Conservation (phyloP, 2,888 invertebrate species). For the Mythimna vitellina region DNA sequence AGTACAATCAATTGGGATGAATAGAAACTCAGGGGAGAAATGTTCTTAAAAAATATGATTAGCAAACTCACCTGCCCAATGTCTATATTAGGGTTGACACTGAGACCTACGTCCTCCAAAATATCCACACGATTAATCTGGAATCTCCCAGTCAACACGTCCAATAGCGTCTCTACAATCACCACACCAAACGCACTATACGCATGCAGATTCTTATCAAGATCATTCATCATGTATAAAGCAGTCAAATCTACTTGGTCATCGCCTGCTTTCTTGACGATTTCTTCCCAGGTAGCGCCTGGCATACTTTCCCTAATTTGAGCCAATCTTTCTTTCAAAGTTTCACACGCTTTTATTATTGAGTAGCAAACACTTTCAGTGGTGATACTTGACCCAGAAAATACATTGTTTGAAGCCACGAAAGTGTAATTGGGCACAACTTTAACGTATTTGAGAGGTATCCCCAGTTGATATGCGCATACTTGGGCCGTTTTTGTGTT, state of each 20-base stretch:
- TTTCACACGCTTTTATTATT: constrained; percentile 91
- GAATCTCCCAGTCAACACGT: constrained; percentile 93
- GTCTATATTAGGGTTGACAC: constrained; percentile 92
- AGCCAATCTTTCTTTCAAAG: constrained; percentile 89
- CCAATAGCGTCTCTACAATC: constrained; percentile 92
- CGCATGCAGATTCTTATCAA: constrained; percentile 83
- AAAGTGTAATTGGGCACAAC: constrained; percentile 91
- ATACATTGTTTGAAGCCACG: constrained; percentile 90
- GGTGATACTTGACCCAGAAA: constrained; percentile 92
- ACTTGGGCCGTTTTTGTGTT: constrained; percentile 95
- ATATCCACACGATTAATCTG: constrained; percentile 91
- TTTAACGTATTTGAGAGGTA: constrained; percentile 91
- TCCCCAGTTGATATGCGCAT: constrained; percentile 93
- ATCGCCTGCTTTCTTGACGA: constrained; percentile 89
- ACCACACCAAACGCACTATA: constrained; percentile 91
- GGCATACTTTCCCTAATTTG: constrained; percentile 86
- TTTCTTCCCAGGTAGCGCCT: constrained; percentile 89
- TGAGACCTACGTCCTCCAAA: constrained; percentile 92
- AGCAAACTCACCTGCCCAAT: constrained; percentile 90
- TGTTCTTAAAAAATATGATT: background rate
- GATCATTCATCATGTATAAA: constrained; percentile 90
- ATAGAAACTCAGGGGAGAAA: no score
- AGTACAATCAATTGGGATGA: no score
- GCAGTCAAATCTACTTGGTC: constrained; percentile 91
- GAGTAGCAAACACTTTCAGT: constrained; percentile 91